Conservation (phyloP, 2,888 invertebrate species). For the Nomada ruficornis region DNA sequence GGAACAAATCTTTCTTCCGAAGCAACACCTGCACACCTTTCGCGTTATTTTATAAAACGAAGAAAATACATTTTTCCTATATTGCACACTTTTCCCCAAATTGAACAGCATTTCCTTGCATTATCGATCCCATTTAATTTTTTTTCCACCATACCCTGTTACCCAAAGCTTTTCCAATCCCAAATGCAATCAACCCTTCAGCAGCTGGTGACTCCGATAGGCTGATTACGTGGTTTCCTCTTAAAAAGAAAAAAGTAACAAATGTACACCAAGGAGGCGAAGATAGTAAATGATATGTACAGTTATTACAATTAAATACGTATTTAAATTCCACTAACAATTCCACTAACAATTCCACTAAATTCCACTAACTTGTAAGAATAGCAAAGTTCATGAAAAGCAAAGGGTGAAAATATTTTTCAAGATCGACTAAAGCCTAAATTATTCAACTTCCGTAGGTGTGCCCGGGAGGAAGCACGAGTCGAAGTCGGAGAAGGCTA, state of each 20-base stretch:
- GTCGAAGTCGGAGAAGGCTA: neutral
- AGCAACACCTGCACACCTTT: neutral
- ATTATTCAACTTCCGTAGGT: neutral
- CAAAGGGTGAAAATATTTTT: neutral
- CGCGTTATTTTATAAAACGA: neutral
- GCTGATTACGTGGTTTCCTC: too few relatives aligned
- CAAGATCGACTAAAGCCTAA: neutral
- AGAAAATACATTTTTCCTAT: neutral
- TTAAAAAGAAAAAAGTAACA: neutral
- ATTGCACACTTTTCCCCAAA: neutral
- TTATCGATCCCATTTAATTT: neutral
- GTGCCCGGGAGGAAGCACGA: slow-evolving; percentile 2
- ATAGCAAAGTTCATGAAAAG: neutral
- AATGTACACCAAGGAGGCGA: too few relatives aligned
- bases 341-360: too few relatives aligned
- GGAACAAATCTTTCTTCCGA: too few relatives aligned
- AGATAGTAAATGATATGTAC: too few relatives aligned
- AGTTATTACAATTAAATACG: too few relatives aligned
- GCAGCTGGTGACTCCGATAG: slow-evolving; percentile 8
- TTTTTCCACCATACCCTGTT: neutral
- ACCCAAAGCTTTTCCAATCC: neutral
- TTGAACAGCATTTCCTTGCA: slow-evolving; percentile 2
- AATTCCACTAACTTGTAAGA: too few relatives aligned
- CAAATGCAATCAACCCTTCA: slow-evolving; percentile 5
- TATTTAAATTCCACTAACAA: too few relatives aligned